Conservation (phyloP, 2,888 invertebrate genomes). For the Chironomus riparius region DNA sequence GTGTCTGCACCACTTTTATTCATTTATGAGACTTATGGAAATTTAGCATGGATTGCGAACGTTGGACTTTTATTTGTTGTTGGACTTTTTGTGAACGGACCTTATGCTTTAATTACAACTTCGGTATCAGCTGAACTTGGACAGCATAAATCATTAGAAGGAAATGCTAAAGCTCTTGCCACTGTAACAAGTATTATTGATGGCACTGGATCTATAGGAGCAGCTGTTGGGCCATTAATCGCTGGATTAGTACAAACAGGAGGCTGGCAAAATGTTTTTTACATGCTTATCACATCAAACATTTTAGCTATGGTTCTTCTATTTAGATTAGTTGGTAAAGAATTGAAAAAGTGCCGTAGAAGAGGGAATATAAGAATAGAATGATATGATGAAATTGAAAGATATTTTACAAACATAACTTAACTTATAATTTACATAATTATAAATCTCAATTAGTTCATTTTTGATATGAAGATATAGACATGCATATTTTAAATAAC, state of each 20-base stretch:
- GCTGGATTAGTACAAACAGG: conserved; percentile 68
- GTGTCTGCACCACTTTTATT: conserved; percentile 71
- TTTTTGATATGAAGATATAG: too few relatives aligned
- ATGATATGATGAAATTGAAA: conserved; percentile 23
- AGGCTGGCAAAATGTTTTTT: conserved; percentile 81
- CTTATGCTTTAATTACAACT: conserved; percentile 92
- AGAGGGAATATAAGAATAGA: conserved; percentile 36
- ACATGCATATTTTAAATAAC: too few relatives aligned
- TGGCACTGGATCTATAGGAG: conserved; percentile 79
- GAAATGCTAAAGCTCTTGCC: conserved; percentile 81
- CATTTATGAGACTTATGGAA: conserved; percentile 63
- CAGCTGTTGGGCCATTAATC: conserved; percentile 84
- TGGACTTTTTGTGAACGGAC: conserved; percentile 87
- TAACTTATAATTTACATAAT: not conserved
- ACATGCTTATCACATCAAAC: conserved; percentile 80
- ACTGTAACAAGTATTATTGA: conserved; percentile 98
- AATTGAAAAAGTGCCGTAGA: conserved; percentile 36
- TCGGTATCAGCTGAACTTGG: conserved; percentile 93
- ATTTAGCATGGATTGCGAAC: conserved; percentile 51
- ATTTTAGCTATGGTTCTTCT: conserved; percentile 64
- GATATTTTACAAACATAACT: not conserved
- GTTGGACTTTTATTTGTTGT: conserved; percentile 60
- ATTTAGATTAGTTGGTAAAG: conserved; percentile 46
- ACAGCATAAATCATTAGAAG: conserved; percentile 73
- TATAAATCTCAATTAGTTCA: too few relatives aligned